phyloP scores from a whole-genome alignment of 2,888 invertebrate genomes.

The Empis stercorea region DNA sequence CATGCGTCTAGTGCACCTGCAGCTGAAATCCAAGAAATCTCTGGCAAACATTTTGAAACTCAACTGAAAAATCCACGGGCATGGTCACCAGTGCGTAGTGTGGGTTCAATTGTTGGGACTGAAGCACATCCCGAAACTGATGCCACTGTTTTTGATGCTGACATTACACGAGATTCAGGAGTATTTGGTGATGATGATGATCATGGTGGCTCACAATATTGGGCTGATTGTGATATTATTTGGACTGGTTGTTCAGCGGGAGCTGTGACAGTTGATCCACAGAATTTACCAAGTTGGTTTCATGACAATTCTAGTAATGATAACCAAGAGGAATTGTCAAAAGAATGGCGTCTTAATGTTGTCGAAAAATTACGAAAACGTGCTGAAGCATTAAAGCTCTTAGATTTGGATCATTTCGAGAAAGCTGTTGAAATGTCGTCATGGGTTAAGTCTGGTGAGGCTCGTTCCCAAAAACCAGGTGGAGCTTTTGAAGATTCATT shows the following conservation, averaged over 20 bases:
- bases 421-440: conserved; percentile 73
- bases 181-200: conserved; percentile 68
- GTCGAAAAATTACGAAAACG: conserved; percentile 53
- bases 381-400: conserved; percentile 35
- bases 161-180: conserved; percentile 54
- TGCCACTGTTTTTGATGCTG: conserved; percentile 67
- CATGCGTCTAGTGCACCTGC: conserved; percentile 33
- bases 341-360: conserved; percentile 64
- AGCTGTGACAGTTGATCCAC: conserved; percentile 61
- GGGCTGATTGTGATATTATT: conserved; percentile 67
- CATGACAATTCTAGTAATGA: conserved; percentile 40
- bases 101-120: conserved; percentile 69
- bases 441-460: conserved; percentile 75
- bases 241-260: conserved; percentile 76
- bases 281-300: conserved; percentile 68
- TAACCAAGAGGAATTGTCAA: conserved; percentile 49
- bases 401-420: conserved; percentile 49
- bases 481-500: conserved; percentile 59
- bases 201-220: conserved; percentile 48
- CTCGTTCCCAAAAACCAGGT: conserved; percentile 47
- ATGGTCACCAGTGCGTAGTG: conserved; percentile 80
- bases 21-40: conserved; percentile 39
- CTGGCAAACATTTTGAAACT: conserved; percentile 55
- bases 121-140: conserved; percentile 80
- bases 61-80: conserved; percentile 68